These are phyloP conservation scores for Tachina fera DNA, from an alignment of 2,888 invertebrate species.

Conservation along the genomic window DNA sequence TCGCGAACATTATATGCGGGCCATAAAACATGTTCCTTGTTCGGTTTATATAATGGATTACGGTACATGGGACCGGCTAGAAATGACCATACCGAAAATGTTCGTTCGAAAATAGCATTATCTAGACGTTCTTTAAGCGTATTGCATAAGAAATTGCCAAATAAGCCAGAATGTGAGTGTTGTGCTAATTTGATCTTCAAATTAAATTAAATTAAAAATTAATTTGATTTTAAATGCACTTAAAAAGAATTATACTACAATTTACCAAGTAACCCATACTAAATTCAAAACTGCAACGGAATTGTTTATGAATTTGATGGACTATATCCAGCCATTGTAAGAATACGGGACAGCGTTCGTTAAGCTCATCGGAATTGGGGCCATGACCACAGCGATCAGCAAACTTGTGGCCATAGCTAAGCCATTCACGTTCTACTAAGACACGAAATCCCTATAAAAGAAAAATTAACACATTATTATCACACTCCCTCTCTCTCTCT, in stretches of 20 bases:
- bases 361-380: conserved; percentile 92
- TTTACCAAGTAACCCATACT: conserved; percentile 94
- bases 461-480: not conserved
- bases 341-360: conserved; percentile 98
- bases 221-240: conserved; percentile 85
- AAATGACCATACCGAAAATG: conserved; percentile 95
- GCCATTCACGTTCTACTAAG: conserved; percentile 97
- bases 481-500: too few species aligned
- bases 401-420: conserved; percentile 99
- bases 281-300: conserved; percentile 97
- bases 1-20: conserved; percentile 93
- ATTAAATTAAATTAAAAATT: conserved; percentile 67
- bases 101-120: conserved; percentile 86
- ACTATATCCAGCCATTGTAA: conserved; percentile 99
- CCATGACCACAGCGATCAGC: conserved; percentile 95
- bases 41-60: conserved; percentile 91
- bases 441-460: conserved; percentile 92
- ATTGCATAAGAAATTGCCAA: conserved; percentile 98
- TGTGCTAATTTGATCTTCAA: conserved; percentile 95
- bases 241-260: conserved; percentile 22
- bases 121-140: conserved; percentile 88
- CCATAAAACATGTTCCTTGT: conserved; percentile 87
- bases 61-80: conserved; percentile 90
- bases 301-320: conserved; percentile 94
- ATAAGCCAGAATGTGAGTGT: conserved; percentile 97